A percentile compares a stretch with the other conserved stretches of the same genome.
Evolutionary conservation across 2,113 vertebrate species (phyloP).

Genomic region (Triplophysa siluroides): DNA sequence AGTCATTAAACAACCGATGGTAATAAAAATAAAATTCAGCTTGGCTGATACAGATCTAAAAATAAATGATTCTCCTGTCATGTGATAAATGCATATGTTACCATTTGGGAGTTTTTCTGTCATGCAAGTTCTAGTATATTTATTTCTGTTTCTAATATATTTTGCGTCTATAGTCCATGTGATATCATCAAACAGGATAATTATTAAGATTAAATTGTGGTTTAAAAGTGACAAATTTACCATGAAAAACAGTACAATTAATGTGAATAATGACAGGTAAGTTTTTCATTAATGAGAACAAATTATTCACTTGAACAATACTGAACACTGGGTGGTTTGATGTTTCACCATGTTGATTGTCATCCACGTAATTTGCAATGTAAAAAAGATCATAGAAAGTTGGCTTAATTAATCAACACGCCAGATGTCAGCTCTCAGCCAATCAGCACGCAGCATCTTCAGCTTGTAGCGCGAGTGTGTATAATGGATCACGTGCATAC

Average conservation of each 20-base stretch:
- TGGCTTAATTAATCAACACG: conserved; percentile 55
- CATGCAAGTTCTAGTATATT: no score
- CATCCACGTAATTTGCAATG: not conserved
- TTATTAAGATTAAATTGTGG: no score
- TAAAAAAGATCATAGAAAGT: not conserved
- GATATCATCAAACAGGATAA: no score
- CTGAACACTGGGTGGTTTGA: not conserved
- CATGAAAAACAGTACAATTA: no score
- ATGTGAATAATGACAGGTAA: not conserved
- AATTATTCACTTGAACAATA: not conserved
- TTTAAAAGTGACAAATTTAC: no score
- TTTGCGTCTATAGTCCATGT: no score
- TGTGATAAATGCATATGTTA: no score
- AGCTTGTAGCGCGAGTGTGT: conserved; percentile 62
- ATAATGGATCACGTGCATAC: not conserved
- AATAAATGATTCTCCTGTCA: not conserved
- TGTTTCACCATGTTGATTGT: not conserved
- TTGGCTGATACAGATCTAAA: not conserved
- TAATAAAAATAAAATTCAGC: not conserved
- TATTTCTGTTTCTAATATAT: no score
- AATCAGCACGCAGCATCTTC: conserved; percentile 48
- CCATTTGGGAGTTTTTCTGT: no score
- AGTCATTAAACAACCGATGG: not conserved
- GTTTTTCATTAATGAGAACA: not conserved
- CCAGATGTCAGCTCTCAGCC: conserved; percentile 62